Evolutionary conservation across 1,140 invertebrate species (phyloP).

Genomic region (Stegodyphus dumicola): DNA sequence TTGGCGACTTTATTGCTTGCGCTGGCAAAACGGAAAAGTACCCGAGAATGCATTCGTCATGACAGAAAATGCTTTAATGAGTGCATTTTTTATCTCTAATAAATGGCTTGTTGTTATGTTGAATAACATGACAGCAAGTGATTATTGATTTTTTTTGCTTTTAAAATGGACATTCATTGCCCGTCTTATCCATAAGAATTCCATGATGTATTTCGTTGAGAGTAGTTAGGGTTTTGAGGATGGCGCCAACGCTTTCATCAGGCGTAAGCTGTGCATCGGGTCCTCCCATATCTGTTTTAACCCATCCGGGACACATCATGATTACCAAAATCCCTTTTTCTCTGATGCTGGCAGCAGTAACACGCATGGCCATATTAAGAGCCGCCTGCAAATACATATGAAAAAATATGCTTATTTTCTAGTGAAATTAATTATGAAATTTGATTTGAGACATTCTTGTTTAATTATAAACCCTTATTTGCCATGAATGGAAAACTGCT

Average conservation of each 20-base stretch:
- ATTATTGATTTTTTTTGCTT: background rate
- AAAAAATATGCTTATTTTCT: background rate
- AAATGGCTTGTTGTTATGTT: too few species aligned
- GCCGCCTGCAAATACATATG: background rate
- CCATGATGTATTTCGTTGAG: background rate
- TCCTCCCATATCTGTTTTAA: background rate
- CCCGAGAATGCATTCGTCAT: too few species aligned
- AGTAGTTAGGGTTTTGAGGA: background rate
- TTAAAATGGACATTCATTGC: background rate
- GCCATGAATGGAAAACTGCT: too few species aligned
- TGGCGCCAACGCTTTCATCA: background rate
- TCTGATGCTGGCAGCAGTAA: background rate
- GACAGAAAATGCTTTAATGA: too few species aligned
- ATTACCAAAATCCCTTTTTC: conserved; percentile 6
- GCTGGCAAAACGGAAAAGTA: too few species aligned
- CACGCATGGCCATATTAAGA: background rate
- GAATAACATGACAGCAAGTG: too few species aligned
- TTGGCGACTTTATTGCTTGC: too few species aligned
- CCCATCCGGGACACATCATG: conserved; percentile 14
- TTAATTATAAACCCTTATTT: too few species aligned
- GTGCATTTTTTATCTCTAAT: too few species aligned
- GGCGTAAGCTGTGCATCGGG: background rate
- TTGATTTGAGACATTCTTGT: too few species aligned
- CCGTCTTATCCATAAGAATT: background rate
- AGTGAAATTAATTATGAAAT: too few species aligned